Base-by-base conservation (phyloP, 2,113 vertebrate genomes). In the Carollia perspicillata region DNA sequence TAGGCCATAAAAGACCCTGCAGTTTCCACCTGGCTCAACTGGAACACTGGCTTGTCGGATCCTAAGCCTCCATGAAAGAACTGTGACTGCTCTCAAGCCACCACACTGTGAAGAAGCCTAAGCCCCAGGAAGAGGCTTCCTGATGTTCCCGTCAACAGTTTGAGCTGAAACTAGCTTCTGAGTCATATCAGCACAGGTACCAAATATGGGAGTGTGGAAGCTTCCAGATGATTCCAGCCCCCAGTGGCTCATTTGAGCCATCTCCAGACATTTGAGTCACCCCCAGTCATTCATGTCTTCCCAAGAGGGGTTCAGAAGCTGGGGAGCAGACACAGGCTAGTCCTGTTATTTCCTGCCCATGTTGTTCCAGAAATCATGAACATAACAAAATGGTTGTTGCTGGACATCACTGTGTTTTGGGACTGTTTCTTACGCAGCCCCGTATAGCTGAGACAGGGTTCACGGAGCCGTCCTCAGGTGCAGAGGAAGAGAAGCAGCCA, bases 161-260 rank as follows among this genome's bases (percentile, higher is more conserved):
- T 69, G 37, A 75, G 49, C 44, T 84, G 77, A 94, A 11, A 49
- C 6, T 47, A 87, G 22, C 20, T 91, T 90, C 53, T 58, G 22
- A 69, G 26, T 84, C n/a, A 55, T 68, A 8, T 33, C 35, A 69
- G n/a, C 0, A 5, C 28, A 49, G 47, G 55, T 35, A 28, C 44
- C 40, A 90, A 23, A 44, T 75, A 22, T 16, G 4, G 42, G 53
- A 53, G 8, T 53, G 6, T 91, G 42, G 77, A 68, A 22, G 33
- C n/a, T 53, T 85, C 18, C 9, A 71, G 42, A 51, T 53, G 42
- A 35, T 42, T 92, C 26, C 33, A 44, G 33, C 3, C 40, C 18
- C 5, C 16, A 44, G 23, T 12, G 1, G 16, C n/a, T n/a, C n/a
- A n/a, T 93, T 66, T 28, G 28, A 47, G 28, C 14, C 4, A 10